Evolutionary conservation across 37 sponge, comb jelly and placozoan species (phyloP).

Genomic region (Haliclona indistincta): DNA sequence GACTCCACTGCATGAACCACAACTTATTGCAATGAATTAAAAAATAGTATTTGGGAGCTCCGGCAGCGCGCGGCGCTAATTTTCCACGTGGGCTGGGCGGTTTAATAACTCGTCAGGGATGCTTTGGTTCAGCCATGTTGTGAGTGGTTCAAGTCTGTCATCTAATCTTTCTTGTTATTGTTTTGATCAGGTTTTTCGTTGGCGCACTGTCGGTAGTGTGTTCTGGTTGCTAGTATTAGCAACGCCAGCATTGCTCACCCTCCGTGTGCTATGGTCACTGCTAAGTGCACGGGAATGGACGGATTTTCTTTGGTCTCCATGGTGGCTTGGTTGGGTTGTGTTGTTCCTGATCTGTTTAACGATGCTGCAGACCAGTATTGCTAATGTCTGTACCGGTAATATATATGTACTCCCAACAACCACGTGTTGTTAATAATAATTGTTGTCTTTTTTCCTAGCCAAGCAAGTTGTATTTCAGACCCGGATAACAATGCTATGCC

Average conservation of each 20-base stretch:
- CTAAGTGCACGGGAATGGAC: no score
- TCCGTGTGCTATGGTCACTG: conserved; percentile 7
- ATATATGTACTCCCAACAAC: no score
- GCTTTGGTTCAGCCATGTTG: conserved; percentile 31
- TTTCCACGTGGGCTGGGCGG: no score
- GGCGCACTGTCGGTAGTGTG: conserved; percentile 36
- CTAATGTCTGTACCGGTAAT: not conserved
- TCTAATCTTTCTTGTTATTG: not conserved
- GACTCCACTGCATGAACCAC: no score
- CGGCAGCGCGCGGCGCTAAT: no score
- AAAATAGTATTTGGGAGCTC: no score
- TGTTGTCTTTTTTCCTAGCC: not conserved
- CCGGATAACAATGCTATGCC: no score
- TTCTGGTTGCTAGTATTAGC: conserved; percentile 33
- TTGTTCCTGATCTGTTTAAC: no score
- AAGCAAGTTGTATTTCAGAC: no score
- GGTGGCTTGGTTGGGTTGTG: no score
- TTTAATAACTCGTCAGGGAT: not conserved
- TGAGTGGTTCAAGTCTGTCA: not conserved
- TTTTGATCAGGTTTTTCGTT: conserved; percentile 60
- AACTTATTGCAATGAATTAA: no score
- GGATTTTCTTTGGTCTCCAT: no score
- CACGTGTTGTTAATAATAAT: conserved; percentile 1
- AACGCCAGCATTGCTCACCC: conserved; percentile 13
- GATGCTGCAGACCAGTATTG: conserved; percentile 1